These are phyloP conservation scores for Chromis chromis DNA, from an alignment of 2,797 vertebrate genomes.

Conservation along the genomic window DNA sequence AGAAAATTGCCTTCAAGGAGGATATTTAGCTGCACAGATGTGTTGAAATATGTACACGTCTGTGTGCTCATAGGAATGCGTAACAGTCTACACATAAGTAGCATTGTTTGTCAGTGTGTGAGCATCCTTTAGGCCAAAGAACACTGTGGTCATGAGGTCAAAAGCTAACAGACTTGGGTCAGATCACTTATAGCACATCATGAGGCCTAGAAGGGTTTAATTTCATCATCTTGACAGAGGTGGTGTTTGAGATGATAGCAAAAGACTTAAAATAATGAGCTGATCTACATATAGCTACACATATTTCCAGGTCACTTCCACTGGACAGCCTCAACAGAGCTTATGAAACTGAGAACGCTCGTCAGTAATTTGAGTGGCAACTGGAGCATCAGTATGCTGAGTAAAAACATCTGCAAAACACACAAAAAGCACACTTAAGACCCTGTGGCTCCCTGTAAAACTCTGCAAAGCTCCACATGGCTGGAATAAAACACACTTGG, in stretches of 20 bases:
- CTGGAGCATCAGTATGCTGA: neutral
- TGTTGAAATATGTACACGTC: conserved; percentile 28
- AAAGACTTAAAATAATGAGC: neutral
- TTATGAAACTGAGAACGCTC: conserved; percentile 8
- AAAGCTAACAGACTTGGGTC: conserved; percentile 42
- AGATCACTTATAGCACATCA: conserved; percentile 41
- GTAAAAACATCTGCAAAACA: conserved; percentile 44
- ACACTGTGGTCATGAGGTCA: conserved; percentile 49
- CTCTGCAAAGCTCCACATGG: conserved; percentile 10
- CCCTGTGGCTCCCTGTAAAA: conserved; percentile 7
- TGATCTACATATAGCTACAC: too few relatives aligned
- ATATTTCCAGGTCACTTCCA: neutral
- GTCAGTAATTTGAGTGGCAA: conserved; percentile 16
- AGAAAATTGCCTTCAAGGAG: neutral
- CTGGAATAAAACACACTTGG: conserved; percentile 22
- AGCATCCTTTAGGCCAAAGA: conserved; percentile 13
- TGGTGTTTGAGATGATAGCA: neutral
- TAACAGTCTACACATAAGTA: conserved; percentile 14
- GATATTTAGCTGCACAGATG: neutral
- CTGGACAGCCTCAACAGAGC: neutral
- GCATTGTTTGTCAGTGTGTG: conserved; percentile 22
- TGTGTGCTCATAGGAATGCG: conserved; percentile 19
- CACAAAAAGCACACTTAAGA: conserved; percentile 5
- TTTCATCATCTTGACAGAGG: conserved; percentile 31
- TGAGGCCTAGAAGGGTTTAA: conserved; percentile 24